These are phyloP conservation scores for Thalpophila matura DNA, from an alignment of 2,888 invertebrate genomes.

Conservation along the genomic window DNA sequence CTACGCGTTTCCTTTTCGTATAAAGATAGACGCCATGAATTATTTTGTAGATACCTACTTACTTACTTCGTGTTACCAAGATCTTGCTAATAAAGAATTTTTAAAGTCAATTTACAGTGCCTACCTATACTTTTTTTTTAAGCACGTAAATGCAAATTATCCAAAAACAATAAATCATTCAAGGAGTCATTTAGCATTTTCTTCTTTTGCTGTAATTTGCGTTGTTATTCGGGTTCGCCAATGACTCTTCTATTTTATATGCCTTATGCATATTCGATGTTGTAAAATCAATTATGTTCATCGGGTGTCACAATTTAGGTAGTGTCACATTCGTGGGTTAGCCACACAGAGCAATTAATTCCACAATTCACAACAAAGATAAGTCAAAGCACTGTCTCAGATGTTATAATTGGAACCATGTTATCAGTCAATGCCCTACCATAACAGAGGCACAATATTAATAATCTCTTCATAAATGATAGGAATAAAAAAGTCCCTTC, in stretches of 20 bases:
- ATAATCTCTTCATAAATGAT: slow-evolving; percentile 13
- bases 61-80: slow-evolving; percentile 3
- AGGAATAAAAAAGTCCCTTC: slow-evolving; percentile 20
- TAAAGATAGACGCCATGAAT: not conserved
- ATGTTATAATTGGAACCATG: slow-evolving; percentile 52
- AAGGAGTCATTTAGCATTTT: too few relatives aligned
- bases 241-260: slow-evolving; percentile 26
- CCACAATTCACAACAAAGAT: slow-evolving; percentile 44
- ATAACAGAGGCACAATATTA: slow-evolving; percentile 9
- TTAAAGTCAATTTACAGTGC: too few relatives aligned
- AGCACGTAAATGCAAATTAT: too few relatives aligned
- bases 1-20: slow-evolving; percentile 8
- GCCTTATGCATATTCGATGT: slow-evolving; percentile 36
- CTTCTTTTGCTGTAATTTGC: not conserved
- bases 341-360: slow-evolving; percentile 28
- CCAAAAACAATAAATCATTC: too few relatives aligned
- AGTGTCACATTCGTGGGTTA: slow-evolving; percentile 22
- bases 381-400: slow-evolving; percentile 35
- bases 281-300: slow-evolving; percentile 10
- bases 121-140: too few relatives aligned
- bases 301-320: slow-evolving; percentile 28
- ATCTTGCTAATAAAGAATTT: not conserved
- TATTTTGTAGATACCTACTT: too few relatives aligned
- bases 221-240: too few relatives aligned
- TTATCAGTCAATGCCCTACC: slow-evolving; percentile 59